phyloP scores from a whole-genome alignment of 2,888 invertebrate species.

The Leptopilina drosophilae region DNA sequence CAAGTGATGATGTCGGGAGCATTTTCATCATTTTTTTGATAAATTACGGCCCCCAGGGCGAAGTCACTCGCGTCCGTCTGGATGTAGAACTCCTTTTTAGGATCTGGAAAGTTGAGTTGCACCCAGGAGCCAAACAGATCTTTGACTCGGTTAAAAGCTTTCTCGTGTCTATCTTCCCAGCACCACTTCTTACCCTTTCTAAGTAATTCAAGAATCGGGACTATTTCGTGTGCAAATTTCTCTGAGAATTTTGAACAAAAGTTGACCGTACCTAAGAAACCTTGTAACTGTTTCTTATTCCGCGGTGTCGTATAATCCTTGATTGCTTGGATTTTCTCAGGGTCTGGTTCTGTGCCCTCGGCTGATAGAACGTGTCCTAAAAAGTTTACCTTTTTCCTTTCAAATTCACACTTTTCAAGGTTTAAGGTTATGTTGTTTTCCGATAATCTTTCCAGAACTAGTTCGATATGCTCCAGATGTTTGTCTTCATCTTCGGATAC shows the following conservation, averaged over 20 bases:
- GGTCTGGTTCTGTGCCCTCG: slow-evolving; percentile 43
- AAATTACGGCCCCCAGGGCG: no score
- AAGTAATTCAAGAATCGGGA: no score
- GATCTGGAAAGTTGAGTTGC: no score
- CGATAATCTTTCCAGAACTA: slow-evolving; percentile 45
- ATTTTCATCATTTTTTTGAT: no score
- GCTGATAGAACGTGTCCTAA: slow-evolving; percentile 39
- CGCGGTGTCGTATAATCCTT: slow-evolving; percentile 30
- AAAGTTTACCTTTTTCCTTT: slow-evolving; percentile 6
- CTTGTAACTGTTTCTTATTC: slow-evolving; percentile 40
- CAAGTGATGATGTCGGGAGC: no score
- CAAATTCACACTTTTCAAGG: slow-evolving; percentile 79
- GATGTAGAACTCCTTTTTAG: no score
- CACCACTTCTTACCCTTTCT: no score
- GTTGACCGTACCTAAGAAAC: slow-evolving; percentile 44
- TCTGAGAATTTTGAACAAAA: neutral
- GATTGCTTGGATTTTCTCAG: slow-evolving; percentile 45
- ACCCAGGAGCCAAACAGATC: no score
- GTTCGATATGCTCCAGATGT: slow-evolving; percentile 46
- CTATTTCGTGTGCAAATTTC: no score
- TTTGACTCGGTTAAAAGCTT: no score
- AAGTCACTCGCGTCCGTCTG: no score
- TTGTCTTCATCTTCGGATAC: slow-evolving; percentile 17
- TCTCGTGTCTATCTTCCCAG: no score
- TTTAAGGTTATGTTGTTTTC: slow-evolving; percentile 52